A percentile compares a stretch with the other conserved stretches of the same genome.
phyloP scores from a whole-genome alignment of 1,140 invertebrate genomes.

The Piezodorus guildinii region DNA sequence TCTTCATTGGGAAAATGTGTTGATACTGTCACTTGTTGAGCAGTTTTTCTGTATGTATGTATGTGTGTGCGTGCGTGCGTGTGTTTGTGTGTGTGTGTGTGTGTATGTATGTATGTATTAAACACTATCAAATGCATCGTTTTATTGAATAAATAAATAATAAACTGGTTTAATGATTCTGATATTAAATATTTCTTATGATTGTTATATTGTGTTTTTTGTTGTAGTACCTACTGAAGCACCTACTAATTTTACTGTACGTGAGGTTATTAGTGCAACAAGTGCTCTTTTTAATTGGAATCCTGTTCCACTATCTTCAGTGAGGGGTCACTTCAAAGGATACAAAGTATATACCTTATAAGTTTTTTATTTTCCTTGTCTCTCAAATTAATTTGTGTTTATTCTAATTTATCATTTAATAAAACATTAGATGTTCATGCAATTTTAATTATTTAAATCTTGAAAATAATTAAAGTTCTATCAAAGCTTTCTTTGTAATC shows the following conservation, averaged over 20 bases:
- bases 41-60: no score
- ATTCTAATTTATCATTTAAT: no score
- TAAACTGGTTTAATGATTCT: neutral
- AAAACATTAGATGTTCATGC: no score
- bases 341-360: slow-evolving; percentile 53
- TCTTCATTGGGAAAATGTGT: no score
- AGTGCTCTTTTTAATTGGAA: slow-evolving; percentile 74
- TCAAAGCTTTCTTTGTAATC: no score
- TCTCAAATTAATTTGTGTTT: neutral
- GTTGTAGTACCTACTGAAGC: slow-evolving; percentile 57
- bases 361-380: slow-evolving; percentile 16
- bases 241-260: slow-evolving; percentile 72
- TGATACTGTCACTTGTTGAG: no score
- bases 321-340: slow-evolving; percentile 84
- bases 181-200: neutral
- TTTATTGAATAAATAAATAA: neutral
- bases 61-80: no score
- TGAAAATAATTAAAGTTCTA: no score
- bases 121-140: neutral
- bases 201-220: slow-evolving; percentile 11
- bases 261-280: slow-evolving; percentile 57
- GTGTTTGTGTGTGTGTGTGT: no score
- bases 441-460: no score
- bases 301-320: slow-evolving; percentile 58
- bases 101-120: no score